Conservation (phyloP, 2,113 vertebrate species). For the Dolichallabes microphthalmus region DNA sequence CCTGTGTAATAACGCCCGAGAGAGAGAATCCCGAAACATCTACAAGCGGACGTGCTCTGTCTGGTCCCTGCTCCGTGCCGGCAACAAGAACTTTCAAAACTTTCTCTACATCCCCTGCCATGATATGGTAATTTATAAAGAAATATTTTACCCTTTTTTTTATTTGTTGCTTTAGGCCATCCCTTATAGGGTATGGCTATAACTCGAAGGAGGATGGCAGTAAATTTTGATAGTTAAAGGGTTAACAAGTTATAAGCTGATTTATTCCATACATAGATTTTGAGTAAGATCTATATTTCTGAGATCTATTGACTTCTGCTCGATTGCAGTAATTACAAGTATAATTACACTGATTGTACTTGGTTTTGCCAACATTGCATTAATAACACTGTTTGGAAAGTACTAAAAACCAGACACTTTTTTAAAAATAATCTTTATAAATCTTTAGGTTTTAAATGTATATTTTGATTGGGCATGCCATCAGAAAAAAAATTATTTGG, state of each 20-base stretch:
- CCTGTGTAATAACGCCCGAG: conserved; percentile 91
- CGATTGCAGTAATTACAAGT: background rate
- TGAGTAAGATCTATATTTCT: background rate
- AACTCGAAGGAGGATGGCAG: too few species aligned
- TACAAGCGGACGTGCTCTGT: conserved; percentile 93
- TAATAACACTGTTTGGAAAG: too few species aligned
- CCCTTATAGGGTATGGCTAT: too few species aligned
- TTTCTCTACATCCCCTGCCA: conserved; percentile 92
- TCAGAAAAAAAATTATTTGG: background rate
- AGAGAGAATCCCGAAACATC: conserved; percentile 89
- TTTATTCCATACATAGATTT: background rate
- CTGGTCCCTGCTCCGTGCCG: conserved; percentile 91
- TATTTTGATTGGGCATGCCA: background rate
- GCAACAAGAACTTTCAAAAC: conserved; percentile 99
- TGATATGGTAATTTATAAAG: conserved; percentile 79
- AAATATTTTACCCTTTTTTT: background rate
- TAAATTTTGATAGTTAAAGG: too few species aligned
- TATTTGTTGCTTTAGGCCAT: too few species aligned
- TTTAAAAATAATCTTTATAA: background rate
- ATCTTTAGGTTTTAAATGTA: background rate
- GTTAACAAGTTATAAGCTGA: background rate
- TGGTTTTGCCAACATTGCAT: too few species aligned
- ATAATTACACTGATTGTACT: too few species aligned
- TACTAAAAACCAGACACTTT: background rate
- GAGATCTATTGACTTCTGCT: background rate